phyloP scores from a whole-genome alignment of 2,797 vertebrate species.

The Hyperoplus immaculatus region DNA sequence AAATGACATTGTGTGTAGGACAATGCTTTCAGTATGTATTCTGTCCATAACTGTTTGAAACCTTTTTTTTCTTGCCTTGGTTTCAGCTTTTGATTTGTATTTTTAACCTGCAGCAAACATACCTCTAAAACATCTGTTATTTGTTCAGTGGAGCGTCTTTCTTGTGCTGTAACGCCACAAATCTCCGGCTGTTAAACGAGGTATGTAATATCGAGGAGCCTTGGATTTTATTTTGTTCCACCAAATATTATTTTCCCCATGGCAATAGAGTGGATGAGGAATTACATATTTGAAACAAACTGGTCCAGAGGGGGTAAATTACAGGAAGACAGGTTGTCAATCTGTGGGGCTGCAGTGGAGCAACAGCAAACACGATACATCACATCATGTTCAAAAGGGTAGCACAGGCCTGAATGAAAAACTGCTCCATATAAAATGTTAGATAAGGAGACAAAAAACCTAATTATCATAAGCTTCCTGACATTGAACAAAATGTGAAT shows the following conservation, averaged over 20 bases:
- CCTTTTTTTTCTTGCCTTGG: not conserved
- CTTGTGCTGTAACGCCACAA: not conserved
- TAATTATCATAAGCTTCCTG: not conserved
- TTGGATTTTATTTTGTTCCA: not conserved
- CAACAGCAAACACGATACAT: not conserved
- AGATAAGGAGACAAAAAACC: not conserved
- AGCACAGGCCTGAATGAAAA: not conserved
- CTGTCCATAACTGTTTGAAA: not conserved
- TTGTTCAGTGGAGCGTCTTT: not conserved
- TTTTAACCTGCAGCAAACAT: slow-evolving; percentile 13
- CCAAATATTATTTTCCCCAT: slow-evolving; percentile 38
- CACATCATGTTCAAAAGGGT: not conserved
- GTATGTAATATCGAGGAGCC: slow-evolving; percentile 22
- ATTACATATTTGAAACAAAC: slow-evolving; percentile 10
- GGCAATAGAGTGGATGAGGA: not conserved
- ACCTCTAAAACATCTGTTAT: slow-evolving; percentile 25
- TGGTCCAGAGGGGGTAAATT: not conserved
- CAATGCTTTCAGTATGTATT: not conserved
- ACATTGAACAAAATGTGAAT: not conserved
- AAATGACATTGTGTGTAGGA: slow-evolving; percentile 17
- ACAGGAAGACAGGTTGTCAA: not conserved
- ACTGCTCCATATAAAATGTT: not conserved
- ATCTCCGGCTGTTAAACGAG: slow-evolving; percentile 16
- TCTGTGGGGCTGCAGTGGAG: not conserved
- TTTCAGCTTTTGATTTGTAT: not conserved